Conservation (phyloP, 2,888 invertebrate genomes). For the Drosophila incognita region DNA sequence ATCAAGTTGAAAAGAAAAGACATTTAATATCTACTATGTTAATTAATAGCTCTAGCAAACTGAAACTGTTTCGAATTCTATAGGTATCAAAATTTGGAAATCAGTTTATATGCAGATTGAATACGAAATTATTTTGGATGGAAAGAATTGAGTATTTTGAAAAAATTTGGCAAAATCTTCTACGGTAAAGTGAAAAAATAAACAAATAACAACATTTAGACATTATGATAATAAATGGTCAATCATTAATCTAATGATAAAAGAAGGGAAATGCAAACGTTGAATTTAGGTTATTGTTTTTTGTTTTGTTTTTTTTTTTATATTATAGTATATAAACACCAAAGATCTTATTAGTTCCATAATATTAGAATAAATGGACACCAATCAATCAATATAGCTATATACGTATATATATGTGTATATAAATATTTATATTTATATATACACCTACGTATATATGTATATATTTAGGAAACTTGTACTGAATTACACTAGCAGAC, state of each 20-base stretch:
- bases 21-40: background rate
- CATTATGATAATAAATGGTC: constrained; percentile 33
- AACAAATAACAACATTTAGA: constrained; percentile 46
- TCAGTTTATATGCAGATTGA: constrained; percentile 5
- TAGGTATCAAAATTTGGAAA: background rate
- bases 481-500: constrained; percentile 29
- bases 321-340: constrained; percentile 4
- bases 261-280: constrained; percentile 39
- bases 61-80: background rate
- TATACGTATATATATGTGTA: constrained; percentile 1
- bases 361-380: constrained; percentile 16
- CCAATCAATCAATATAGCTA: constrained; percentile 18
- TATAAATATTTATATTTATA: background rate
- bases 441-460: background rate
- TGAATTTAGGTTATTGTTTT: constrained; percentile 16
- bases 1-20: background rate
- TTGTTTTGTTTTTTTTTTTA: background rate
- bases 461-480: constrained; percentile 7
- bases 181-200: constrained; percentile 33
- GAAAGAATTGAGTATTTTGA: constrained; percentile 11
- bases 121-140: constrained; percentile 5
- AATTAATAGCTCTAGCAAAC: background rate
- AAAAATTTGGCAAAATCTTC: constrained; percentile 27
- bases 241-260: constrained; percentile 39
- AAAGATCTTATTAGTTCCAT: constrained; percentile 11